A percentile compares a stretch with the other conserved stretches of the same genome.
Evolutionary conservation across 2,797 vertebrate genomes (phyloP).

Genomic region (Rhyacichthys aspro): DNA sequence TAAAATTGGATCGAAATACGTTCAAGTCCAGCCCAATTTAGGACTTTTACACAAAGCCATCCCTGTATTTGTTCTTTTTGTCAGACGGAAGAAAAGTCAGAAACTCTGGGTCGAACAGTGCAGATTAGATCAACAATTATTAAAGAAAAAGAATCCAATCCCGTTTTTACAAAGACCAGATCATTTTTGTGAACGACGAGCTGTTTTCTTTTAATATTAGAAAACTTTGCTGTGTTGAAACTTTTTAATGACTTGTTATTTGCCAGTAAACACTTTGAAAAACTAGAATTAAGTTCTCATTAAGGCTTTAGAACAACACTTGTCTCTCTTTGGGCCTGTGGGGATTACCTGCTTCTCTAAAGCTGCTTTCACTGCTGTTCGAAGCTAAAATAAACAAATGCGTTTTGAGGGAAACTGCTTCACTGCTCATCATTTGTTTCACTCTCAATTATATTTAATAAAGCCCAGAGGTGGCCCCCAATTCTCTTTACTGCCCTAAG

Average conservation of each 20-base stretch:
- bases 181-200: background rate
- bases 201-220: slow-evolving; percentile 6
- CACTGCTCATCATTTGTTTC: background rate
- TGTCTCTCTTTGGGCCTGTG: slow-evolving; percentile 3
- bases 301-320: slow-evolving; percentile 6
- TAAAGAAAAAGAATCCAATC: no score
- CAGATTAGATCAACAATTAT: no score
- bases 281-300: slow-evolving; percentile 12
- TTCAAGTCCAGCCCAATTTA: no score
- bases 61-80: no score
- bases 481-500: slow-evolving; percentile 2
- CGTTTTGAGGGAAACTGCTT: slow-evolving; percentile 9
- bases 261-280: slow-evolving; percentile 1
- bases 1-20: no score
- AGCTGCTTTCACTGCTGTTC: background rate
- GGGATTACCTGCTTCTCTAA: slow-evolving; percentile 19
- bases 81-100: no score
- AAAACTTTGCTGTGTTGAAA: slow-evolving; percentile 8
- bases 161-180: no score
- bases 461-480: slow-evolving; percentile 1
- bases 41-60: no score
- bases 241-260: slow-evolving; percentile 17
- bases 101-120: no score
- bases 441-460: slow-evolving; percentile 18
- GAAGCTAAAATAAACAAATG: slow-evolving; percentile 15